Evolutionary conservation across 1,140 invertebrate genomes (phyloP).

Genomic region (Hycleus phaleratus): DNA sequence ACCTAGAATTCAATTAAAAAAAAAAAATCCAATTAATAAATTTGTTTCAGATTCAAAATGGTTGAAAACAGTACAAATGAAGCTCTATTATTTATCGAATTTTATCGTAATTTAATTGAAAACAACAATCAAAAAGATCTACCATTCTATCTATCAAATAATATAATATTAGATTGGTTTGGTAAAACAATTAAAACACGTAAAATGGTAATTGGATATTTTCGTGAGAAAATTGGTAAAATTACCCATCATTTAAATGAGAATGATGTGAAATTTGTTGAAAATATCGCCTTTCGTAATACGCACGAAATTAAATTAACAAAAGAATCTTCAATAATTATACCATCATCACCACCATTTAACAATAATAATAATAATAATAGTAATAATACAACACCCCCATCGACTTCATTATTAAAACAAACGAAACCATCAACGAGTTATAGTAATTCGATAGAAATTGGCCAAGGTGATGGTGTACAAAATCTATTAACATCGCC

Average conservation of each 20-base stretch:
- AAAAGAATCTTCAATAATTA: neutral
- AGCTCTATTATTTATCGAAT: constrained; percentile 28
- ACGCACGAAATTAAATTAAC: constrained; percentile 23
- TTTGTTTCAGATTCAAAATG: neutral
- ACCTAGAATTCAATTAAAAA: constrained; percentile 28
- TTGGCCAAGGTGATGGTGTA: constrained; percentile 25
- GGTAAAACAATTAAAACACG: constrained; percentile 47
- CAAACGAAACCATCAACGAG: constrained; percentile 5
- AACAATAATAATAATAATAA: neutral
- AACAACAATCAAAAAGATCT: constrained; percentile 28
- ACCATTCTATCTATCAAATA: constrained; percentile 44
- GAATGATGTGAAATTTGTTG: constrained; percentile 15
- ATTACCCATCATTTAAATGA: constrained; percentile 30
- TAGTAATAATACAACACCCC: constrained; percentile 1
- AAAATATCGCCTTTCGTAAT: constrained; percentile 34
- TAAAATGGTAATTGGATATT: constrained; percentile 40
- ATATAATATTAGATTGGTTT: constrained; percentile 50
- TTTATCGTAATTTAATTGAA: constrained; percentile 35
- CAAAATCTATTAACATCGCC: constrained; percentile 23
- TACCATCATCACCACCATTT: neutral
- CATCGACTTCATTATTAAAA: constrained; percentile 16
- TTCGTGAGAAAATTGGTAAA: constrained; percentile 25
- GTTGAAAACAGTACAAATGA: constrained; percentile 17
- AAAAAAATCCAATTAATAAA: neutral
- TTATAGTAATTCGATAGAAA: constrained; percentile 10